phyloP scores from a whole-genome alignment of 2,797 vertebrate species.

The Dicrostonyx torquatus region DNA sequence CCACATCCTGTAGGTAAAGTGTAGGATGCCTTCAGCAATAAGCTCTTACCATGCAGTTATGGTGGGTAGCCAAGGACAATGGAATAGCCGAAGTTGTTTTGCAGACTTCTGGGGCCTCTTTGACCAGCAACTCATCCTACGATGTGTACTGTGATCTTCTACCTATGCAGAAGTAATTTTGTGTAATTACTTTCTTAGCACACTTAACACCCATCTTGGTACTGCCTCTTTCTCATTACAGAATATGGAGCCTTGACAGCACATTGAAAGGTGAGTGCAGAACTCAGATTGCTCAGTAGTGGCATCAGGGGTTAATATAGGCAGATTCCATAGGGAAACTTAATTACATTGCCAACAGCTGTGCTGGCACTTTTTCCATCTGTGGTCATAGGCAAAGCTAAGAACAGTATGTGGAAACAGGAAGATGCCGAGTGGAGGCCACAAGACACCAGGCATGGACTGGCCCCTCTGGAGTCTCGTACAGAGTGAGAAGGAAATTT shows the following conservation, averaged over 20 bases:
- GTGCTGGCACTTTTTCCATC: no score
- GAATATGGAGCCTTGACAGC: no score
- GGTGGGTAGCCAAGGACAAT: background rate
- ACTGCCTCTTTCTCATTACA: background rate
- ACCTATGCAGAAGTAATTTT: background rate
- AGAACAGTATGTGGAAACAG: background rate
- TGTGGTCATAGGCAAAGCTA: no score
- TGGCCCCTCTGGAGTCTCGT: background rate
- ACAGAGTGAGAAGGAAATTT: background rate
- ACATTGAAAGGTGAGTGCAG: background rate
- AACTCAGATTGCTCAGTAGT: background rate
- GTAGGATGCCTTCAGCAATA: background rate
- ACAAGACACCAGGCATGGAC: background rate
- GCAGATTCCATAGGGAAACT: background rate
- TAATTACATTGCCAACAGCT: background rate
- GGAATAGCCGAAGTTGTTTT: background rate
- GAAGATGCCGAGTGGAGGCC: background rate
- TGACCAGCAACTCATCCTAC: background rate
- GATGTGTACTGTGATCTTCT: background rate
- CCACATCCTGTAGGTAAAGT: background rate
- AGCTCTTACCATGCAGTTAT: background rate
- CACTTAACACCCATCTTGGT: background rate
- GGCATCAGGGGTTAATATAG: background rate
- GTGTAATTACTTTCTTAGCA: constrained; percentile 5
- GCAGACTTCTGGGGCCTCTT: background rate